A percentile compares a stretch with the other conserved stretches of the same genome.
Conservation (phyloP, 2,113 vertebrate species). For the Varanus salvator region DNA sequence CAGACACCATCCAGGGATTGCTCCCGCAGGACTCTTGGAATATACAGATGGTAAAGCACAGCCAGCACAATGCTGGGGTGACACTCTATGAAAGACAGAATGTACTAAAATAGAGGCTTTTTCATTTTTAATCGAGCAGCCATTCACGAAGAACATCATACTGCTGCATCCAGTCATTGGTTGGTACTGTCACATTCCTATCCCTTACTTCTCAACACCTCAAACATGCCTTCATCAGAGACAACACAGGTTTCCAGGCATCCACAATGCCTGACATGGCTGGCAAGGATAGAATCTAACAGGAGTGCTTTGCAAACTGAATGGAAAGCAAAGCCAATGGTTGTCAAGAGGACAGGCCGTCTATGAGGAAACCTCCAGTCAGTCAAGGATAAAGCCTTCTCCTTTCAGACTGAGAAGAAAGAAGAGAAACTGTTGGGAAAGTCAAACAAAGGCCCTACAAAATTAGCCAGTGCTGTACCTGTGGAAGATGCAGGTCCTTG, state of each 20-base stretch:
- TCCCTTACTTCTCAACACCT: background rate
- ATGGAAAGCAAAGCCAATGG: background rate
- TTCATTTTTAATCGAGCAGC: background rate
- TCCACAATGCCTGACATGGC: background rate
- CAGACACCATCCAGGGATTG: no score
- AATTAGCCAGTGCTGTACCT: background rate
- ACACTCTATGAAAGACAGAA: background rate
- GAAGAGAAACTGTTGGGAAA: background rate
- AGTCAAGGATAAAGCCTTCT: background rate
- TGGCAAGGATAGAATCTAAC: background rate
- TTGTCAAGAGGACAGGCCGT: background rate
- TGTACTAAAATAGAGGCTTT: background rate
- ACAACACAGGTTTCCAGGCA: no score
- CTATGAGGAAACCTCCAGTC: background rate
- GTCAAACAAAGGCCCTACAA: background rate
- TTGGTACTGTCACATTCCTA: background rate
- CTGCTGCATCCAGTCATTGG: no score
- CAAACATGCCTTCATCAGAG: background rate
- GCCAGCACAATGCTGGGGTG: background rate
- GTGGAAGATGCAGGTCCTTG: background rate
- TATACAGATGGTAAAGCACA: background rate
- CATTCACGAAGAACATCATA: background rate
- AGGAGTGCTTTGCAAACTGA: background rate
- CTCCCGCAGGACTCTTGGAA: background rate
- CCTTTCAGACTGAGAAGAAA: background rate